Conservation (phyloP, 2,888 invertebrate species). For the Protonemura montana region DNA sequence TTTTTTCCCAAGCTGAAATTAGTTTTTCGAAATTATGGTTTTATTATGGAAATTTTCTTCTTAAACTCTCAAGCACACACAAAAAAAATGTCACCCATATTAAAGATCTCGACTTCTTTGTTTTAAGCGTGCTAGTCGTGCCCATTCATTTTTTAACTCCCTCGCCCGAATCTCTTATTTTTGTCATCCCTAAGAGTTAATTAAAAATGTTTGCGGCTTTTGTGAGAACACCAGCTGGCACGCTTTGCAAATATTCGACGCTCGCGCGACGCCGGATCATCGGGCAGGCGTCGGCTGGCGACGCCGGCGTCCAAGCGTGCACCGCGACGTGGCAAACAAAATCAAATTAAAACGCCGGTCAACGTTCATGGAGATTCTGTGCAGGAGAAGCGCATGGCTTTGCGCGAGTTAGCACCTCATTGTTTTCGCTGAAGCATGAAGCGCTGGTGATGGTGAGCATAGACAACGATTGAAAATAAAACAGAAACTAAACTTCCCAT, state of each 20-base stretch:
- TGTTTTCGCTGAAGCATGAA: not conserved
- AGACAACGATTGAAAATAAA: not conserved
- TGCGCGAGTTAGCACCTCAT: not conserved
- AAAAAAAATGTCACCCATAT: slow-evolving; percentile 5
- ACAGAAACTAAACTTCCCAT: not conserved
- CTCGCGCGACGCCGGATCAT: not conserved
- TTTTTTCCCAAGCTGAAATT: not conserved
- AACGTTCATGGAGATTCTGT: not conserved
- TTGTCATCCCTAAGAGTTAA: not conserved
- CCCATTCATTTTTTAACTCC: not conserved
- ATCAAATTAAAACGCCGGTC: slow-evolving; percentile 7
- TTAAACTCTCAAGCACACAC: not conserved
- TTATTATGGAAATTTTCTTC: not conserved
- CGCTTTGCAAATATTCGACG: not conserved
- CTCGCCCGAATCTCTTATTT: not conserved
- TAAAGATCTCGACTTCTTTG: slow-evolving; percentile 12
- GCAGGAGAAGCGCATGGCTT: not conserved
- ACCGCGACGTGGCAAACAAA: not conserved
- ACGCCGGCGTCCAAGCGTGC: not conserved
- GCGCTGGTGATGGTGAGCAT: not conserved
- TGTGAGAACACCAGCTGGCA: not conserved
- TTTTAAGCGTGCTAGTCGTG: not conserved
- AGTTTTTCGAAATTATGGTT: slow-evolving; percentile 7
- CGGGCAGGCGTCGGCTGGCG: not conserved
- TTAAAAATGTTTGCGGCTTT: not conserved